phyloP scores from a whole-genome alignment of 2,797 vertebrate genomes.

The Bufotes viridis region DNA sequence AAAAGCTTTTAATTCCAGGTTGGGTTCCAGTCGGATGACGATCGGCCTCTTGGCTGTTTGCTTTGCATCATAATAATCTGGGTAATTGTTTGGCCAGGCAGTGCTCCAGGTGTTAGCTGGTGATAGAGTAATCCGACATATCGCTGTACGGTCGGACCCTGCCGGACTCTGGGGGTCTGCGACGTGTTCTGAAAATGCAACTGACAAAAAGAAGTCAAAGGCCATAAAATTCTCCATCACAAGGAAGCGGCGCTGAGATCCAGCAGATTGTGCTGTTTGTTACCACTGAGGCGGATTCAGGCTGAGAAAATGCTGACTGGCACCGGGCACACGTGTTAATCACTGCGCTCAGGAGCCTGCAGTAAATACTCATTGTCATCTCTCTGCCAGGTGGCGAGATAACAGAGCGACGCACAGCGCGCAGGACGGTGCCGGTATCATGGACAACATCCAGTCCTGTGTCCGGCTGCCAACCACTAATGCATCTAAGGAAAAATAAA shows the following conservation, averaged over 20 bases:
- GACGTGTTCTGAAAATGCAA: conserved; percentile 30
- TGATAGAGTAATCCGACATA: conserved; percentile 47
- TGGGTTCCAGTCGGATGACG: conserved; percentile 45
- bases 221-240: neutral
- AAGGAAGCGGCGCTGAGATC: neutral
- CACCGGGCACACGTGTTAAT: neutral
- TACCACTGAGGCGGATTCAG: neutral
- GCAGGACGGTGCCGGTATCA: neutral
- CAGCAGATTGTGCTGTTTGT: neutral
- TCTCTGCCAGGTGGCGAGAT: conserved; percentile 14
- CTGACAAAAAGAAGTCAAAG: conserved; percentile 23
- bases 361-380: conserved; percentile 6
- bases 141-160: conserved; percentile 1
- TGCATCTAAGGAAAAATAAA: no score
- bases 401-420: neutral
- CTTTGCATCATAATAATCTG: conserved; percentile 60
- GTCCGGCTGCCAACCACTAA: no score
- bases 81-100: conserved; percentile 57
- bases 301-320: neutral
- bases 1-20: conserved; percentile 57
- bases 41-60: conserved; percentile 45
- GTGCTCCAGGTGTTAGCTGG: conserved; percentile 54
- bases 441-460: neutral
- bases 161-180: neutral
- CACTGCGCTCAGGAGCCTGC: neutral